Evolutionary conservation across 2,888 invertebrate genomes (phyloP).

Genomic region (Disparrhopalites patrizii): DNA sequence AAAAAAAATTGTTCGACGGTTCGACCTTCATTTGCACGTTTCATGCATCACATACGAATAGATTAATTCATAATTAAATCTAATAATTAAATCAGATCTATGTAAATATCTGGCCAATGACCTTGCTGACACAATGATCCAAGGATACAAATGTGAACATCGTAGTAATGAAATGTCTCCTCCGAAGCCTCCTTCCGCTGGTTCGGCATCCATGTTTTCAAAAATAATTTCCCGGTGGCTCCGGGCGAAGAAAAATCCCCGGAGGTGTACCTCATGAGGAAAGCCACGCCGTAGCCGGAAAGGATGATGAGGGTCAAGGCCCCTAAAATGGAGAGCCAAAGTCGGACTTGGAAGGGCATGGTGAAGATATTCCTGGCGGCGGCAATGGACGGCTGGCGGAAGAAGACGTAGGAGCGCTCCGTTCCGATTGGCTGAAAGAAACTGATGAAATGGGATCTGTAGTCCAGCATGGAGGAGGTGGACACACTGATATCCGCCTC

Average conservation of each 20-base stretch:
- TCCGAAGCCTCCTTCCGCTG: too few species aligned
- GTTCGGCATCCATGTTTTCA: too few species aligned
- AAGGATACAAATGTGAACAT: slow-evolving; percentile 15
- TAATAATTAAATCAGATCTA: neutral
- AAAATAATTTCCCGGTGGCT: slow-evolving; percentile 1
- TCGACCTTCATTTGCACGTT: too few species aligned
- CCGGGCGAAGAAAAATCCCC: neutral
- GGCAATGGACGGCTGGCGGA: slow-evolving; percentile 18
- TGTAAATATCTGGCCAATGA: neutral
- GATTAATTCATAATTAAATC: neutral
- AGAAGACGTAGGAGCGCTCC: slow-evolving; percentile 17
- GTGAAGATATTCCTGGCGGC: slow-evolving; percentile 20
- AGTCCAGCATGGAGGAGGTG: slow-evolving; percentile 11
- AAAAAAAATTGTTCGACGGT: too few species aligned
- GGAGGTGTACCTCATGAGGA: neutral
- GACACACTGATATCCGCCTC: slow-evolving; percentile 17
- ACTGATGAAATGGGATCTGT: neutral
- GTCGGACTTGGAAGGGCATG: slow-evolving; percentile 6
- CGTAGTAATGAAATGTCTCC: neutral
- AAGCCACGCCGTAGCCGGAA: neutral
- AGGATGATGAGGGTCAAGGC: neutral
- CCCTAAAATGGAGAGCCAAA: slow-evolving; percentile 5
- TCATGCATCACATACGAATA: neutral
- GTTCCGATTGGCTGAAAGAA: slow-evolving; percentile 14
- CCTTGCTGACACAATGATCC: slow-evolving; percentile 23